Percentiles rank a stretch among this genome's conserved stretches.
These are phyloP conservation scores for Tachina fera DNA, from an alignment of 2,888 invertebrate species.

Conservation along the genomic window DNA sequence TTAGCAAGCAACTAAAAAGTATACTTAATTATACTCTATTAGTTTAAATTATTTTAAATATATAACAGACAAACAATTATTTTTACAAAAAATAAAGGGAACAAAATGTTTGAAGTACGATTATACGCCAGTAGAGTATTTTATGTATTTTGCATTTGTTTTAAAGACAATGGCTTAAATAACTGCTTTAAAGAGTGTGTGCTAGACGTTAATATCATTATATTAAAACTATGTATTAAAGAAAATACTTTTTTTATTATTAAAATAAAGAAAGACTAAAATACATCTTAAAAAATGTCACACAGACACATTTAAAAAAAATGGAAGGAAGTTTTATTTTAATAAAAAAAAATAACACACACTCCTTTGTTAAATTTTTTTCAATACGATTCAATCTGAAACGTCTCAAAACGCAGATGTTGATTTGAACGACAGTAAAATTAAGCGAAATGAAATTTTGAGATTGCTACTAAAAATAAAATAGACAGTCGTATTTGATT, in stretches of 20 bases:
- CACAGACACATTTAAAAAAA: slow-evolving; percentile 9
- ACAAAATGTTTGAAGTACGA: background rate
- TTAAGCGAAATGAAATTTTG: slow-evolving; percentile 49
- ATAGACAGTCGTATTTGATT: slow-evolving; percentile 9
- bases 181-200: slow-evolving; percentile 56
- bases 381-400: slow-evolving; percentile 6
- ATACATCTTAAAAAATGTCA: slow-evolving; percentile 8
- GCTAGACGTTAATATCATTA: slow-evolving; percentile 13
- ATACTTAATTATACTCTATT: slow-evolving; percentile 2
- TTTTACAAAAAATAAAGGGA: slow-evolving; percentile 24
- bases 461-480: slow-evolving; percentile 34
- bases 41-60: slow-evolving; percentile 19
- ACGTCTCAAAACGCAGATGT: slow-evolving; percentile 3
- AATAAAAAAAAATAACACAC: slow-evolving; percentile 38
- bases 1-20: slow-evolving; percentile 2
- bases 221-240: background rate
- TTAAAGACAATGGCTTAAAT: slow-evolving; percentile 39
- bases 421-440: slow-evolving; percentile 55
- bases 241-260: slow-evolving; percentile 1
- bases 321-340: background rate
- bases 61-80: slow-evolving; percentile 15
- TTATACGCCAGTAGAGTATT: slow-evolving; percentile 24
- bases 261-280: slow-evolving; percentile 11
- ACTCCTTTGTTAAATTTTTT: slow-evolving; percentile 22
- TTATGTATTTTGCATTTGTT: background rate